Base-by-base conservation (phyloP, 2,797 vertebrate genomes). In the Cyclopterus lumpus region DNA sequence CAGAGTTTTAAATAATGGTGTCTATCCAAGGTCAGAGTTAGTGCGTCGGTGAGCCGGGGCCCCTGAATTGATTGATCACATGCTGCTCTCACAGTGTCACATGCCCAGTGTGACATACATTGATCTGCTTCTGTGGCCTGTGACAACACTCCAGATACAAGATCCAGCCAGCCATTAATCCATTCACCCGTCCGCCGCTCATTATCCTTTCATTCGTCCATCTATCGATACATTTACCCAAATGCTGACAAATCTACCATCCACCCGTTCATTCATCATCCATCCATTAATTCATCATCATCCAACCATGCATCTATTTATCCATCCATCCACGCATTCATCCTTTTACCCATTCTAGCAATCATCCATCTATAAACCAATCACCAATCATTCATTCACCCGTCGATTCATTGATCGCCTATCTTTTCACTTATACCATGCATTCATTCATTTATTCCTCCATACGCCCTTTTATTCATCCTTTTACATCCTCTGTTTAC, bases 1-100 rank as follows among this genome's bases (percentile, higher is more conserved):
- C 83, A 62, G 74, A 82, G 83, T 82, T 89, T 85, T 89, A 92
- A 92, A 91, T 88, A 88, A 91, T 80, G 83, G 79, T 24, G 65
- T 83, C 85, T 77, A 32, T 82, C 86, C 91, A 91, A 92, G 90
- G 90, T 91, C 87, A 84, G 80, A 90, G 88, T 76, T 86, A 72
- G 85, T 75, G 46, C 77, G 80, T 88, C 87, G 72, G 59, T 61
- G 78, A 83, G 83, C 75, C 42, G 75, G 63, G 76, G 68, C 49
- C 62, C 62, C 48, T 24, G 28, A 28, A 61, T 42, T 86, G 90
- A 90, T 89, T 80, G 89, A 91, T 90, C 80, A 75, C 82, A 38
- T 59, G 73, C 42, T 53, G 70, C 75, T 70, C 78, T 69, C 61
- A 67, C 66, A 26, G 68, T 71, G 68, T 74, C 81, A 72, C 80